Evolutionary conservation across 2,113 vertebrate genomes (phyloP).

Genomic region (Cathartes aura): DNA sequence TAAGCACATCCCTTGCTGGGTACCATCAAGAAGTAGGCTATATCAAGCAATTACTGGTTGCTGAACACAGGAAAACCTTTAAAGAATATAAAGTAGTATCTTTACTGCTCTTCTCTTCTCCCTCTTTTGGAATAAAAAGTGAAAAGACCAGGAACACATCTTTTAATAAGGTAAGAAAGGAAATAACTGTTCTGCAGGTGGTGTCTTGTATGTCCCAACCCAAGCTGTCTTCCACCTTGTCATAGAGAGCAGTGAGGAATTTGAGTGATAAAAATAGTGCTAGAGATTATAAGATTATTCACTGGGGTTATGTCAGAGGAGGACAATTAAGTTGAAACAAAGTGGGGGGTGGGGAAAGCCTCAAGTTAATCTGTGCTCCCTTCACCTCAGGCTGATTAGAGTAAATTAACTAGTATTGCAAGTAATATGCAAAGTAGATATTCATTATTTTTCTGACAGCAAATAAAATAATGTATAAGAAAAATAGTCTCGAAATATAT

Average conservation of each 20-base stretch:
- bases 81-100: not conserved
- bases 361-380: conserved; percentile 40
- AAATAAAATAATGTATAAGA: not conserved
- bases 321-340: conserved; percentile 29
- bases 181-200: not conserved
- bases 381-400: conserved; percentile 54
- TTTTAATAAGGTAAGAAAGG: not conserved
- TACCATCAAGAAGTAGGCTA: not conserved
- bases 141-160: not conserved
- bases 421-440: conserved; percentile 19
- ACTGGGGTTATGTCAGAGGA: not conserved
- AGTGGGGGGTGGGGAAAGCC: not conserved
- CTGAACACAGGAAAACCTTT: not conserved
- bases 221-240: not conserved
- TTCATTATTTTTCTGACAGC: conserved; percentile 1
- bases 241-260: not conserved
- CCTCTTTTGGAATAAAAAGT: not conserved
- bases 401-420: conserved; percentile 33
- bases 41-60: not conserved
- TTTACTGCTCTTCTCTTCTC: not conserved
- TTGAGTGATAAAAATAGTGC: not conserved
- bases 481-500: not conserved
- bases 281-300: not conserved
- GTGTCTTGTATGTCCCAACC: not conserved
- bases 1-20: not conserved